phyloP scores from a whole-genome alignment of 2,113 vertebrate species.

The Setophaga kirtlandii region DNA sequence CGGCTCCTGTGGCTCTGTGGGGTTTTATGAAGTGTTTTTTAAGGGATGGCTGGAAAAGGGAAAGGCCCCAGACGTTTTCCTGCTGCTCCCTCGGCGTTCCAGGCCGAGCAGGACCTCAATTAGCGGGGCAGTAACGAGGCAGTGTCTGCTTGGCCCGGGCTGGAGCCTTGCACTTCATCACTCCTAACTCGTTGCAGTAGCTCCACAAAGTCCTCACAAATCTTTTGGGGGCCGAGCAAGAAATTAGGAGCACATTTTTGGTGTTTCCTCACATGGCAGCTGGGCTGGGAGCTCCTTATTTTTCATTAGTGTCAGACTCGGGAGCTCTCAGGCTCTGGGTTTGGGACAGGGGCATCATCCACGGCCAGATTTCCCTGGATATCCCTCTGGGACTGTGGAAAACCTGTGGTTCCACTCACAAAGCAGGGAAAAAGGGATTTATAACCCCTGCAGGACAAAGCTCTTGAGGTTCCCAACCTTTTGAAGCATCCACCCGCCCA shows the following conservation, averaged over 20 bases:
- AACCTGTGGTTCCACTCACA: neutral
- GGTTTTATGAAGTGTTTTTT: neutral
- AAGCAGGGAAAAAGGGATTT: neutral
- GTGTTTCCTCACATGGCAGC: neutral
- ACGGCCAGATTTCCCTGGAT: rapidly evolving
- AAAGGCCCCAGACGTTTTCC: neutral
- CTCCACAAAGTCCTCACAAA: neutral
- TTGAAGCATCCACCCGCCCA: neutral
- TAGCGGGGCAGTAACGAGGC: neutral
- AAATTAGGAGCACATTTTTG: neutral
- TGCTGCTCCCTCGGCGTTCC: neutral
- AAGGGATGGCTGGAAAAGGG: neutral
- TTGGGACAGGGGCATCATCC: neutral
- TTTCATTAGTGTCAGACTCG: neutral
- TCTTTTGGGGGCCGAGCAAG: neutral
- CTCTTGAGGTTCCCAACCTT: neutral
- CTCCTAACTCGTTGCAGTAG: neutral
- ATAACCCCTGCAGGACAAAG: neutral
- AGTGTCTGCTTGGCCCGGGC: neutral
- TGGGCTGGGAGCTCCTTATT: neutral
- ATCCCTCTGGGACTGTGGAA: neutral
- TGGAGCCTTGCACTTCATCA: neutral
- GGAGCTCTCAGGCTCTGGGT: too few relatives aligned
- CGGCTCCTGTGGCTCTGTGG: neutral
- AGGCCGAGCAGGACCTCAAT: neutral